Conservation (phyloP, 2,113 vertebrate genomes). For the Mustelus asterias region DNA sequence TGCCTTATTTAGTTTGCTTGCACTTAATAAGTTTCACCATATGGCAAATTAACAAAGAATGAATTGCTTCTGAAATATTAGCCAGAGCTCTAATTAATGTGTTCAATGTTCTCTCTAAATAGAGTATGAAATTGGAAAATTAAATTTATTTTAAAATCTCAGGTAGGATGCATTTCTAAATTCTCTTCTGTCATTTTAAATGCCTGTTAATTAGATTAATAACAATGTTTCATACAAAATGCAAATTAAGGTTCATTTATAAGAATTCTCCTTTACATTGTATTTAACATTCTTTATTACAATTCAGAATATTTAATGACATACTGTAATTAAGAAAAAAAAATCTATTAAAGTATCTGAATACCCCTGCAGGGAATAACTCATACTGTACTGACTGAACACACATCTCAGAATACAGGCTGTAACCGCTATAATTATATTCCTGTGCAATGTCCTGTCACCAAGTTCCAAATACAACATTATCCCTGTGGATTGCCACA, state of each 20-base stretch:
- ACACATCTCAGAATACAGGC: background rate
- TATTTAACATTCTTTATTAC: slow-evolving; percentile 17
- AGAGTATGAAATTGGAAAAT: slow-evolving; percentile 6
- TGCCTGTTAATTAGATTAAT: slow-evolving; percentile 6
- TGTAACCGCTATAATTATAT: background rate
- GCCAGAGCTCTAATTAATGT: slow-evolving; percentile 14
- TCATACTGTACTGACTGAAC: background rate
- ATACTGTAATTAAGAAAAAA: background rate
- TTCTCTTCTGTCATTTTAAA: slow-evolving; percentile 27
- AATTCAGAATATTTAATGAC: background rate
- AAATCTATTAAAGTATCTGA: background rate
- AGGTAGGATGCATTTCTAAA: background rate
- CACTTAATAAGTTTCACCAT: background rate
- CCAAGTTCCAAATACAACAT: background rate
- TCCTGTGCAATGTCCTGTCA: background rate
- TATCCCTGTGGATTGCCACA: background rate
- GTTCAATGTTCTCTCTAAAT: background rate
- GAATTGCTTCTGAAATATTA: background rate
- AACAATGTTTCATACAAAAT: background rate
- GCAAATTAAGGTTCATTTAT: background rate
- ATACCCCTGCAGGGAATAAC: background rate
- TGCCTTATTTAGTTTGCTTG: background rate
- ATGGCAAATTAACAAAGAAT: slow-evolving; percentile 15
- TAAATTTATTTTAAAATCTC: slow-evolving; percentile 6
- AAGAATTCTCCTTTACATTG: slow-evolving; percentile 9